Base-by-base conservation (phyloP, 1,140 invertebrate genomes). In the Olivierus martensii region DNA sequence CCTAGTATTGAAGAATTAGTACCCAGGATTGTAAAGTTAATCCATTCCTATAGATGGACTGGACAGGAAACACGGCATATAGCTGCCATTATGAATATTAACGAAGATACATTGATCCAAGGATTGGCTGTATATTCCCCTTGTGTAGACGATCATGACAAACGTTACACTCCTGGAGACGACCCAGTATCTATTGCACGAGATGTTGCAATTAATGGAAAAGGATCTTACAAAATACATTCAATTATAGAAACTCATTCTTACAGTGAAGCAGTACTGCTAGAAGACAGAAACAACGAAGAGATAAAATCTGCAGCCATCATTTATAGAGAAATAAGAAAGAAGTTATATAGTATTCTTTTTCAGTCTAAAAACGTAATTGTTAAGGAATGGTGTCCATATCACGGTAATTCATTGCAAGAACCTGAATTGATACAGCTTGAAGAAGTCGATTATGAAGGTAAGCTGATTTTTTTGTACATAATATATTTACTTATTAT, bases 381-480 rank as follows among this genome's bases (percentile, higher is more conserved):
- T 37, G 57, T 64, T n/a, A 51, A 56, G 41, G 63, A 64, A 51
- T 64, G 61, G 61, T 64, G 61, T 46, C 59, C 62, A 52, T 64
- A 64, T 55, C 48, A 54, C 22, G 63, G 63, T 3, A 61, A 59
- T 53, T 46, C 47, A 0, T 46, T 64, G 22, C 51, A 59, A 46
- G 37, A 47, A 3, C 60, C 63, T 34, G 63, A 64, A 41, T 41
- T 51, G 10, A 59, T 64, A 12, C 51, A 60, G 41, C 61, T 9
- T 9, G 28, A 28, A 28, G 28, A 28, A 28, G 4, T 28, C 4
- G 28, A 28, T 28, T 28, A 28, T 28, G 4, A 28, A 28, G 28
- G 28, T 28, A 28, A 6, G 28, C 28, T 6, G 28, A 6, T 28
- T 28, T n/a, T n/a, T n/a, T n/a, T n/a, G n/a, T n/a, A n/a, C n/a